A percentile compares a stretch with the other conserved stretches of the same genome.
phyloP scores from a whole-genome alignment of 2,113 vertebrate species.

The Aldabrachelys gigantea region DNA sequence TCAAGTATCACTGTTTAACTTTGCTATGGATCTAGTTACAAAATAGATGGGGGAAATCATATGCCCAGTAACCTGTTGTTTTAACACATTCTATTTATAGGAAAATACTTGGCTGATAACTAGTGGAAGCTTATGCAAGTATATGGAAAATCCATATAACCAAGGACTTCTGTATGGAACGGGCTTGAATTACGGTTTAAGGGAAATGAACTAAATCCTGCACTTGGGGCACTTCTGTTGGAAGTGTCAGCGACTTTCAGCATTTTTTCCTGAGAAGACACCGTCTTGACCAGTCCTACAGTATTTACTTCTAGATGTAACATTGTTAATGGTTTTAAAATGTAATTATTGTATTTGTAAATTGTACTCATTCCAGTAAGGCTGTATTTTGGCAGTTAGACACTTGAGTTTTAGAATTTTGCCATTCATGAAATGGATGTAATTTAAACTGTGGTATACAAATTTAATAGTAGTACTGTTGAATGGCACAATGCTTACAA shows the following conservation, averaged over 20 bases:
- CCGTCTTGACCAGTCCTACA: constrained; percentile 86
- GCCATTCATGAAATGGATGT: constrained; percentile 84
- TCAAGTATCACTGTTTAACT: neutral
- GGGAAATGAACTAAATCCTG: constrained; percentile 76
- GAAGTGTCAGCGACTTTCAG: constrained; percentile 73
- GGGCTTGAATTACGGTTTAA: constrained; percentile 76
- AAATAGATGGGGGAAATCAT: neutral
- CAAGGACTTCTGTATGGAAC: constrained; percentile 73
- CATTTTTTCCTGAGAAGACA: constrained; percentile 70
- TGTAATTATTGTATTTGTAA: constrained; percentile 98
- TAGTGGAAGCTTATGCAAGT: constrained; percentile 79
- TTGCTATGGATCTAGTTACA: neutral
- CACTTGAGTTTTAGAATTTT: constrained; percentile 85
- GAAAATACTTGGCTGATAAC: constrained; percentile 98
- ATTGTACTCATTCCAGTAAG: constrained; percentile 90
- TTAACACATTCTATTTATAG: constrained; percentile 78
- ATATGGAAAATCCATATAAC: constrained; percentile 61
- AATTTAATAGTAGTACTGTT: constrained; percentile 83
- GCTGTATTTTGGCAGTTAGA: constrained; percentile 83
- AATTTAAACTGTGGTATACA: constrained; percentile 86
- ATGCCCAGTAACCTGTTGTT: neutral
- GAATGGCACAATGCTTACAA: constrained; percentile 83
- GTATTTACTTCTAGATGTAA: constrained; percentile 96
- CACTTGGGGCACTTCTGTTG: constrained; percentile 73
- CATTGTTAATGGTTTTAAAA: constrained; percentile 94